These are phyloP conservation scores for Zelostemma sp. DNA, from an alignment of 1,140 invertebrate genomes.

Conservation along the genomic window DNA sequence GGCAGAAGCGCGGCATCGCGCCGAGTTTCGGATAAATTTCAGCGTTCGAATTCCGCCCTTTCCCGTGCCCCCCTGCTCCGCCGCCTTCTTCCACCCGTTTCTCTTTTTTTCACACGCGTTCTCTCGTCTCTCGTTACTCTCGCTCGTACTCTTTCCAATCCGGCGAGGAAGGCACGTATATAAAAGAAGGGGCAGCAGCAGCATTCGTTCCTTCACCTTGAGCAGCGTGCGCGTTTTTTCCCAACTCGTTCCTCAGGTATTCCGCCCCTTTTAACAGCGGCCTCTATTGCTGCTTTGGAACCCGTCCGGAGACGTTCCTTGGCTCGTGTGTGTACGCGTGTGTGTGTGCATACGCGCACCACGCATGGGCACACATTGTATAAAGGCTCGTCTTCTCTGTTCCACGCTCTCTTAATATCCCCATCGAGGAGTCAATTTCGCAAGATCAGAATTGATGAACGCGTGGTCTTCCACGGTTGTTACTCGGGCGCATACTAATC, in stretches of 20 bases:
- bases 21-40: slow-evolving; percentile 46
- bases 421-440: not conserved
- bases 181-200: slow-evolving; percentile 47
- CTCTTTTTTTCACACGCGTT: slow-evolving; percentile 2
- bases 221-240: slow-evolving; percentile 56
- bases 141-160: slow-evolving; percentile 23
- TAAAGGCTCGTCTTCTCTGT: not conserved
- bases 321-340: not conserved
- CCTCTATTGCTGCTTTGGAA: slow-evolving; percentile 32
- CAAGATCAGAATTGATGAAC: too few relatives aligned
- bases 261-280: slow-evolving; percentile 59
- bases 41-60: slow-evolving; percentile 12
- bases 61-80: slow-evolving; percentile 4
- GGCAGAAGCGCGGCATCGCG: slow-evolving; percentile 32
- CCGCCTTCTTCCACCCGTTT: not conserved
- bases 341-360: slow-evolving; percentile 15
- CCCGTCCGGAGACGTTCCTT: slow-evolving; percentile 9
- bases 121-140: not conserved
- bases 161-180: slow-evolving; percentile 17
- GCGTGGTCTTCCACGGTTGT: not conserved
- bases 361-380: not conserved
- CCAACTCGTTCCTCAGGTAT: slow-evolving; percentile 63
- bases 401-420: not conserved
- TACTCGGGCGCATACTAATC: not conserved
- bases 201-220: slow-evolving; percentile 63